Evolutionary conservation across 2,888 invertebrate species (phyloP), one percentile per base, ranked within the genome.

Genomic region (Barypeithes pellucidus): DNA sequence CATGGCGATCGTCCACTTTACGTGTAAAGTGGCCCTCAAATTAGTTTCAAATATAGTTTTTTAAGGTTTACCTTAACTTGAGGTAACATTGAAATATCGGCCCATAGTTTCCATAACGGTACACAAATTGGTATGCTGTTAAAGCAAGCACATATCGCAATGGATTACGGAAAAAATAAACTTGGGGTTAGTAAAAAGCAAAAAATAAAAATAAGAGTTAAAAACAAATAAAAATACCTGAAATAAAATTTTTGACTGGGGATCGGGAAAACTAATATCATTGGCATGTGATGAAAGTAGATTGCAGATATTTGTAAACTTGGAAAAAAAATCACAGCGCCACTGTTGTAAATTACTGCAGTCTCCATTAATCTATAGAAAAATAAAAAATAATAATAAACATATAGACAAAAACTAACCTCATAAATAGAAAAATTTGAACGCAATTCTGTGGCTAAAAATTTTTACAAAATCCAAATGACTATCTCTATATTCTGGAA

Each of bases 311-410:
- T 82, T 80, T 77, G 78, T 78, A 78, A 86, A 81, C 77, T 82
- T 84, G 77, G 78, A 76, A 63, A 81, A 77, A 77, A 85, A 75
- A 72, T 81, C 80, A 71, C 78, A 80, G 80, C 81, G 83, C 72
- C 81, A 67, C 70, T 82, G 89, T 77, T 88, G 87, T 84, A 91
- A 89, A 84, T 89, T 89, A 79, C 87, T 87, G 86, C 89, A 91
- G 85, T 91, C 91, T 83, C 89, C 89, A 86, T 90, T 90, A 86
- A 91, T 92, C 92, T 93, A 89, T 66, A 81, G 80, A 78, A 78
- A 80, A 82, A 80, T 73, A 78, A 85, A 81, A 82, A 43, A 2
- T 3, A 43, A 16, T 7, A 16, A 43, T n/a, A 16, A 16, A 16
- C 16, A 3, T 16, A 43, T n/a, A 43, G n/a, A 43, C n/a, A 43